Conservation (phyloP, 1,140 invertebrate species). For the Epicauta chinensis region DNA sequence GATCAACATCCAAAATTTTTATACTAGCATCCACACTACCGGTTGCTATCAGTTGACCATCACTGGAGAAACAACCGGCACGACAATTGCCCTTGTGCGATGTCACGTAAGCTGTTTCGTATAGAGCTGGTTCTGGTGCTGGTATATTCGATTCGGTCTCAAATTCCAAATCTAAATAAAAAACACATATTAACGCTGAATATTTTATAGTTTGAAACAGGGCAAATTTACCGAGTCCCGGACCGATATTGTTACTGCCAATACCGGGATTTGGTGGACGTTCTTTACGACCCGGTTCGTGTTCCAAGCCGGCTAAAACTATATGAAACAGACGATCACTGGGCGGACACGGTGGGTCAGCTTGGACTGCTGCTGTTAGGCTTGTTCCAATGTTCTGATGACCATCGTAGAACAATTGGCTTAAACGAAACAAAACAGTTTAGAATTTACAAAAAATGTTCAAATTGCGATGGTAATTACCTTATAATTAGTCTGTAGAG, state of each 20-base stretch:
- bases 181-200: no score
- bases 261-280: slow-evolving; percentile 51
- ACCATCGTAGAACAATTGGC: slow-evolving; percentile 90
- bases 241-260: slow-evolving; percentile 66
- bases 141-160: slow-evolving; percentile 86
- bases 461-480: slow-evolving; percentile 52
- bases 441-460: slow-evolving; percentile 11
- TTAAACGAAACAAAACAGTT: slow-evolving; percentile 41
- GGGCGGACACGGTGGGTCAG: slow-evolving; percentile 88
- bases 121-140: slow-evolving; percentile 89
- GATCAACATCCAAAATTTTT: slow-evolving; percentile 96
- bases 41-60: slow-evolving; percentile 95
- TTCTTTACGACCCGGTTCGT: slow-evolving; percentile 72
- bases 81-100: slow-evolving; percentile 96
- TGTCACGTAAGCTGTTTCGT: slow-evolving; percentile 98
- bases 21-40: slow-evolving; percentile 98
- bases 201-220: slow-evolving; percentile 11
- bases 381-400: slow-evolving; percentile 83
- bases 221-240: slow-evolving; percentile 60
- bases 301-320: slow-evolving; percentile 77
- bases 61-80: slow-evolving; percentile 88
- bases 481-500: slow-evolving; percentile 85
- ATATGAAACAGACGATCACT: slow-evolving; percentile 84
- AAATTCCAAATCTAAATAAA: slow-evolving; percentile 91
- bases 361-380: slow-evolving; percentile 72